phyloP scores from a whole-genome alignment of 2,113 vertebrate species.

The cattle (Bos taurus) region DNA sequence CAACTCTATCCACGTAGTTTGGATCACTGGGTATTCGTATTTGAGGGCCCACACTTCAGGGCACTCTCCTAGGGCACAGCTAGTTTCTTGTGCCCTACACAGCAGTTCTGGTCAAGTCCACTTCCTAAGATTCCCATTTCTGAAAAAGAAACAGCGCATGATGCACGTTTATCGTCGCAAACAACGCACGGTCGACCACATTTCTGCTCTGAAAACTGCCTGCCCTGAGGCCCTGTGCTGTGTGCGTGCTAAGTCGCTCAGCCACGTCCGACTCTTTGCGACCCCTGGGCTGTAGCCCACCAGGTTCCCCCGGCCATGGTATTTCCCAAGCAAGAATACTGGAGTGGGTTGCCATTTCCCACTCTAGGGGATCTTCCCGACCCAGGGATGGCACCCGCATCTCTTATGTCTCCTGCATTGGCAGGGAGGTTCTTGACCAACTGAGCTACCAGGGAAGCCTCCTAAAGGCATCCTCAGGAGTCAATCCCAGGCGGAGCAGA shows the following conservation, averaged over 20 bases:
- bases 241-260: fast-evolving
- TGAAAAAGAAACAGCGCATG: fast-evolving
- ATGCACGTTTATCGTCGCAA: fast-evolving
- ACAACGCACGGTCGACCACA: fast-evolving
- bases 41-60: not conserved
- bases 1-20: fast-evolving
- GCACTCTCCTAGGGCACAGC: not conserved
- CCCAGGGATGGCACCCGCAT: fast-evolving
- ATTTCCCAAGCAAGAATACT: not conserved
- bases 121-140: not conserved
- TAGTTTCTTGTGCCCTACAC: fast-evolving
- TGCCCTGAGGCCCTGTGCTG: not conserved
- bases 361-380: not conserved
- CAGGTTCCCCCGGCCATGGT: not conserved
- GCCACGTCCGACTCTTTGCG: not conserved
- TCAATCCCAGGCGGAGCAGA: not conserved
- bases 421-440: not conserved
- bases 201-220: not conserved
- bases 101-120: not conserved
- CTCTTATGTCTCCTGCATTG: not conserved
- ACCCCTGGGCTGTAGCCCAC: not conserved
- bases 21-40: not conserved
- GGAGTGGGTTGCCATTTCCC: not conserved
- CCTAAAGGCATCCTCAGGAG: not conserved
- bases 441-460: not conserved